These are phyloP conservation scores for Apistogramma diplotaenia DNA, from an alignment of 2,113 vertebrate species.

Conservation along the genomic window DNA sequence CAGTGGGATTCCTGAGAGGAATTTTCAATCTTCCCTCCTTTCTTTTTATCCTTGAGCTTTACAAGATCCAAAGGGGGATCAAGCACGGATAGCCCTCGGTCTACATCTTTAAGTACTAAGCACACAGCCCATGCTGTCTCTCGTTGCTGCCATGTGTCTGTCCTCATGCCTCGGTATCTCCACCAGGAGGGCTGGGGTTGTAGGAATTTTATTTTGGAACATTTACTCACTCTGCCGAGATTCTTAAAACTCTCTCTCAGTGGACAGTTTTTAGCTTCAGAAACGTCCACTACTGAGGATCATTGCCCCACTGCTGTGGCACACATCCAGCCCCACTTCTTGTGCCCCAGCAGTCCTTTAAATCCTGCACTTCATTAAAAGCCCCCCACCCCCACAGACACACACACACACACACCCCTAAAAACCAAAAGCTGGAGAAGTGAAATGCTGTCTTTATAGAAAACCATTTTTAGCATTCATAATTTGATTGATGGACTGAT, in stretches of 20 bases:
- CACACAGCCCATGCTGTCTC: constrained; percentile 35
- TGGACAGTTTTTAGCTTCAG: constrained; percentile 34
- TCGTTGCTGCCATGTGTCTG: constrained; percentile 26
- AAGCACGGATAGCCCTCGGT: constrained; percentile 47
- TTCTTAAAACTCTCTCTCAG: neutral
- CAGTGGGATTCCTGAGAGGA: constrained; percentile 29
- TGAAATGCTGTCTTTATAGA: neutral
- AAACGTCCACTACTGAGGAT: constrained; percentile 29
- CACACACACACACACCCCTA: too few relatives aligned
- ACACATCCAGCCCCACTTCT: constrained; percentile 25
- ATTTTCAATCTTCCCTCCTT: constrained; percentile 43
- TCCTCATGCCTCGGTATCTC: constrained; percentile 14
- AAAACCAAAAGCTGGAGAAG: constrained; percentile 8
- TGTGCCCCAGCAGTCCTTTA: constrained; percentile 42
- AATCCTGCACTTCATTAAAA: constrained; percentile 7
- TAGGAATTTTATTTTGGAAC: constrained; percentile 9
- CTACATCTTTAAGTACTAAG: constrained; percentile 51
- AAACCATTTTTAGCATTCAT: neutral
- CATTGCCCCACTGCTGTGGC: constrained; percentile 10
- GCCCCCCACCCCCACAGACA: neutral
- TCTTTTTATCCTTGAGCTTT: constrained; percentile 49
- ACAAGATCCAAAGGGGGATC: constrained; percentile 52
- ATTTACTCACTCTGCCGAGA: constrained; percentile 19
- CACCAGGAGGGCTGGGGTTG: neutral
- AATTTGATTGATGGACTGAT: neutral